Evolutionary conservation across 2,888 invertebrate species (phyloP).

Genomic region (Lepas anatifera): DNA sequence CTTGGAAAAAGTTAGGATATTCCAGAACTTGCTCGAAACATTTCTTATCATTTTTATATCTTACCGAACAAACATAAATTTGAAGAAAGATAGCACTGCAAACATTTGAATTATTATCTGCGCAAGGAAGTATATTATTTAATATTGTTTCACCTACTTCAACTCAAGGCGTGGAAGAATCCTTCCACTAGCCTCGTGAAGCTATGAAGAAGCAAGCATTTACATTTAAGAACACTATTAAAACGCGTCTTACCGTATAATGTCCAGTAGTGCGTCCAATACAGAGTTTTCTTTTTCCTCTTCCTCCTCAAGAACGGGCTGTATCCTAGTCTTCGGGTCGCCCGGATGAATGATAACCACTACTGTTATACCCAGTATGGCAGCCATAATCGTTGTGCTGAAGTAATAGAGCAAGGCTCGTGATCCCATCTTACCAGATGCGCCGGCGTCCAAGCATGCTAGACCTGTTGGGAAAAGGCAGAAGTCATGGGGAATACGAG

Average conservation of each 20-base stretch:
- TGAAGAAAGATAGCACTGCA: too few relatives aligned
- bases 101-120: too few relatives aligned
- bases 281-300: slow-evolving; percentile 37
- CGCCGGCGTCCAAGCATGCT: slow-evolving; percentile 49
- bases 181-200: too few relatives aligned
- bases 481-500: neutral
- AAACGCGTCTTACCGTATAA: slow-evolving; percentile 45
- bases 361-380: slow-evolving; percentile 48
- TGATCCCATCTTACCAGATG: slow-evolving; percentile 50
- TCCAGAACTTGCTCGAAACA: too few relatives aligned
- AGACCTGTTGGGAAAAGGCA: slow-evolving; percentile 39
- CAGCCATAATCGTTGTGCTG: slow-evolving; percentile 50
- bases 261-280: slow-evolving; percentile 46
- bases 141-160: too few relatives aligned
- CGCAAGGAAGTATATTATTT: too few relatives aligned
- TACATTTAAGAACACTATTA: too few relatives aligned
- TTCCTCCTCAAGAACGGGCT: slow-evolving; percentile 25
- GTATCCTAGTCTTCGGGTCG: slow-evolving; percentile 35
- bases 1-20: too few relatives aligned
- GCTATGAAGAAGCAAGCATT: too few relatives aligned
- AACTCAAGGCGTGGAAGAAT: too few relatives aligned
- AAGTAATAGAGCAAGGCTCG: slow-evolving; percentile 50
- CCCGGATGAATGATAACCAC: slow-evolving; percentile 52
- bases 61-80: too few relatives aligned
- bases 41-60: too few relatives aligned